Evolutionary conservation across 1,140 invertebrate species (phyloP).

Genomic region (Habropoda laboriosa): DNA sequence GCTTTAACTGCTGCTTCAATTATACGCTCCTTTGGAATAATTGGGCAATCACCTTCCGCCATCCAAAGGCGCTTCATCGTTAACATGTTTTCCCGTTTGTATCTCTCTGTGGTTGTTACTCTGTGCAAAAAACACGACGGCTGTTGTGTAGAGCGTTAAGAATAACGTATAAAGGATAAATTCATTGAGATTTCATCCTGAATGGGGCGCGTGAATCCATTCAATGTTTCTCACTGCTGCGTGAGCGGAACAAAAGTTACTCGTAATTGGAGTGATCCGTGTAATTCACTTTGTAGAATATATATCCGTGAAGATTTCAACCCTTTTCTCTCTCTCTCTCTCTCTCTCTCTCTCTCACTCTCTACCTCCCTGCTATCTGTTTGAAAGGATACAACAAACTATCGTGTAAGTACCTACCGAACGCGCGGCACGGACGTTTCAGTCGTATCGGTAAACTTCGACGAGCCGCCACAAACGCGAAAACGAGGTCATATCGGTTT

Average conservation of each 20-base stretch:
- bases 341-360: no score
- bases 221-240: neutral
- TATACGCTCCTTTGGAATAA: no score
- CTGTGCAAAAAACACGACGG: no score
- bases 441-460: conserved; percentile 47
- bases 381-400: conserved; percentile 14
- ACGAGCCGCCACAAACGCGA: conserved; percentile 10
- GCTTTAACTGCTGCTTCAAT: no score
- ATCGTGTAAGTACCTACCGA: conserved; percentile 13
- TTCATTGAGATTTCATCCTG: neutral
- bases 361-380: no score
- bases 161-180: no score
- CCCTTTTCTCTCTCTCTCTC: neutral
- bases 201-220: neutral
- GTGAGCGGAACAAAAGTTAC: neutral
- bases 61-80: no score
- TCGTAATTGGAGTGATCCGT: neutral
- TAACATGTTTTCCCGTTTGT: neutral
- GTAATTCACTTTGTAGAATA: neutral
- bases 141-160: no score
- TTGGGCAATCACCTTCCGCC: no score
- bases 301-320: neutral
- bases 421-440: conserved; percentile 10
- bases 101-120: no score
- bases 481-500: conserved; percentile 42